Evolutionary conservation across 1,140 invertebrate genomes (phyloP).

Genomic region (Brachionus asplanchnoidis): DNA sequence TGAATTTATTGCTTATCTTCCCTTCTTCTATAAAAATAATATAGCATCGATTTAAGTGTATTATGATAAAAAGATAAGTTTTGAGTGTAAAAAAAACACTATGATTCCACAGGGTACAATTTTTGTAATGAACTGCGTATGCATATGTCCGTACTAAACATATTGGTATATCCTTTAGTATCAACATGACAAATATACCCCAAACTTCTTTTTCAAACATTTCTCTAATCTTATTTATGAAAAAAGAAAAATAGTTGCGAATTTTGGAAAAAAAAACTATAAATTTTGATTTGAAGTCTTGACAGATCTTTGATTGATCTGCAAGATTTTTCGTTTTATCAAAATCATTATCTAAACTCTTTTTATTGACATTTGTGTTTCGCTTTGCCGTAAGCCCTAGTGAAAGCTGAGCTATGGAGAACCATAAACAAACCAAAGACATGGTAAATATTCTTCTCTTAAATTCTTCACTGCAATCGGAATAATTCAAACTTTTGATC

Average conservation of each 20-base stretch:
- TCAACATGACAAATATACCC: not conserved
- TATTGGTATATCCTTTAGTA: not conserved
- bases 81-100: constrained; percentile 24
- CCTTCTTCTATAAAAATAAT: not conserved
- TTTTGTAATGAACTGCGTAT: not conserved
- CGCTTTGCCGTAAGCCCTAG: not conserved
- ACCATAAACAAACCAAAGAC: not conserved
- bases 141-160: not conserved
- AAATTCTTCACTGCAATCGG: not conserved
- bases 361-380: not conserved
- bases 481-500: not conserved
- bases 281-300: not conserved
- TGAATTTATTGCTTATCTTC: not conserved
- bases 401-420: not conserved
- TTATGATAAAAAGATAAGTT: not conserved
- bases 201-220: constrained; percentile 29
- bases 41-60: constrained; percentile 16
- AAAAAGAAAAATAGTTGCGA: not conserved
- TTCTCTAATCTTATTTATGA: not conserved
- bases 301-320: not conserved
- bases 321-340: not conserved
- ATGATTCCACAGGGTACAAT: constrained; percentile 2
- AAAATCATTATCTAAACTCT: not conserved
- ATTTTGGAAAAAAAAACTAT: not conserved
- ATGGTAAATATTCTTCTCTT: not conserved